Base-by-base conservation (phyloP, 1,140 invertebrate genomes). In the Drosophila littoralis region DNA sequence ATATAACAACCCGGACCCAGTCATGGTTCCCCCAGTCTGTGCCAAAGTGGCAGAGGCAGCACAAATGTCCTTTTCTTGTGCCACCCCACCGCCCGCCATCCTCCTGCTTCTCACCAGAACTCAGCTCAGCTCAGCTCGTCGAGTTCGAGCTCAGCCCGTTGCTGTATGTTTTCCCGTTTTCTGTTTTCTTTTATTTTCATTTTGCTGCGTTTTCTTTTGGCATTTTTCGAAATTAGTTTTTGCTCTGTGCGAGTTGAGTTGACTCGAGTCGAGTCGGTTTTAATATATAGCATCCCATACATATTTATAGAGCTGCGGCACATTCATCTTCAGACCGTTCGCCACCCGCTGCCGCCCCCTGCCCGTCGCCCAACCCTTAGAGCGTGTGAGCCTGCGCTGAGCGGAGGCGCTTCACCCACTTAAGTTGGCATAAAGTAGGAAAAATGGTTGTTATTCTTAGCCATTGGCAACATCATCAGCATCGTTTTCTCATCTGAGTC, bases 171-270 rank as follows among this genome's bases (percentile, higher is more conserved):
- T 13, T 61, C 28, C 42, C 22, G 48, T 28, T 48, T 51, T 40
- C 40, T 65, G 68, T 84, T 71, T 89, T 84, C 77, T 89, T 80
- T 84, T 84, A 88, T 89, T 90, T 78, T 78, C 80, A 75, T 81
- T 81, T 78, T 84, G 84, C 84, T 89, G 80, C 84, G 84, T 88
- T 88, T 88, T 91, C 88, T 91, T 91, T 89, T 91, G 88, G 89
- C 81, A 91, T 91, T 91, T 91, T 91, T 91, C 89, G 83, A 91
- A 91, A 91, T 91, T 91, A 91, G 89, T 91, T 91, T 91, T 91
- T 91, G 81, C 84, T 91, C 77, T 78, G 74, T 85, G 68, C 68
- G 79, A 73, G 51, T 64, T 48, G 63, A 70, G 51, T 50, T 45
- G 66, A 67, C 45, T 71, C 61, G 71, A 78, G 82, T 64, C 76